Conservation (phyloP, 2,113 vertebrate species). For the Aegypius monachus region DNA sequence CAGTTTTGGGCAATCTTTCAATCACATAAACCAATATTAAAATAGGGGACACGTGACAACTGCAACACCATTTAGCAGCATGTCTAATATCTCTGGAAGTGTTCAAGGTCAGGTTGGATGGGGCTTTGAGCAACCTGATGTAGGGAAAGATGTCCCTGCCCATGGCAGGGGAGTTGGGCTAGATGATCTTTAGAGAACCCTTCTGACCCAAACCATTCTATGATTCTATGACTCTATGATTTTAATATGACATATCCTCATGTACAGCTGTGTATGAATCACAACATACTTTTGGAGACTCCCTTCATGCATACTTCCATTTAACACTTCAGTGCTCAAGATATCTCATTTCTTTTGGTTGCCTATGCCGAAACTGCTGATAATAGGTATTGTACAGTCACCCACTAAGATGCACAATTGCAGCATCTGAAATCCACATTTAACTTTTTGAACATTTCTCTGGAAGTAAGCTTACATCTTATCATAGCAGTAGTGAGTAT, state of each 20-base stretch:
- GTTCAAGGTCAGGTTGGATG: neutral
- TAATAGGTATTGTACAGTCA: neutral
- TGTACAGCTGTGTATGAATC: neutral
- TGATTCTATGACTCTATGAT: neutral
- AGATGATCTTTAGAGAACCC: neutral
- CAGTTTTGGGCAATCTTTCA: neutral
- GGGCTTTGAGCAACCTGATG: neutral
- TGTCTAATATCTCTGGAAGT: neutral
- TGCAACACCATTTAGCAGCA: neutral
- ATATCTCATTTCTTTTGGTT: neutral
- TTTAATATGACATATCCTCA: neutral
- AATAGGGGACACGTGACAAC: neutral
- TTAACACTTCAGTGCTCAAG: neutral
- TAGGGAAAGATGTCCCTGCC: neutral
- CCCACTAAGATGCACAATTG: neutral
- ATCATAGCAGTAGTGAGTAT: neutral
- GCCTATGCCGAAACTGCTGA: rapidly evolving
- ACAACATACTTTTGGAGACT: neutral
- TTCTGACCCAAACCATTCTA: neutral
- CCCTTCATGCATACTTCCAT: neutral
- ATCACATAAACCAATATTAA: neutral
- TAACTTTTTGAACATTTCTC: neutral
- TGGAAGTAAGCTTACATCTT: neutral
- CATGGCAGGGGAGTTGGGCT: too few relatives aligned
- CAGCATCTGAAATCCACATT: neutral